phyloP scores from a whole-genome alignment of 1,140 invertebrate species.

The Drosophila bifasciata region DNA sequence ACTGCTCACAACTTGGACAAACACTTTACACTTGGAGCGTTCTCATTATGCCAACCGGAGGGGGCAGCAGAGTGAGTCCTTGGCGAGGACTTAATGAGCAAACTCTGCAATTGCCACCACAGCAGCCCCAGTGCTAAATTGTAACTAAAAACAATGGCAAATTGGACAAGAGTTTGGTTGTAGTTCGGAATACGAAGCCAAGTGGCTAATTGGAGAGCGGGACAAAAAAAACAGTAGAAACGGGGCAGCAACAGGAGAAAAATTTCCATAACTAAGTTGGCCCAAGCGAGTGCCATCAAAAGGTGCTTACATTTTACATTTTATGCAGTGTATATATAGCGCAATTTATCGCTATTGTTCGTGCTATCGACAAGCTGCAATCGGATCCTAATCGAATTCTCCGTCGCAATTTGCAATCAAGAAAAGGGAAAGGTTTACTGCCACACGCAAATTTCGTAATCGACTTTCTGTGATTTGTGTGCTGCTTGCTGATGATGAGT shows the following conservation, averaged over 20 bases:
- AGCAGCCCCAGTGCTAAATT: conserved; percentile 22
- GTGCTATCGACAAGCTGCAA: background rate
- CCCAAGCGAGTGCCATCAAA: background rate
- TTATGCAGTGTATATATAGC: conserved; percentile 10
- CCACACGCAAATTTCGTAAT: conserved; percentile 36
- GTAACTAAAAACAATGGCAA: conserved; percentile 19
- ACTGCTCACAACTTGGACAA: conserved; percentile 38
- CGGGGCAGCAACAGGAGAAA: background rate
- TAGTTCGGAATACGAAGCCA: background rate
- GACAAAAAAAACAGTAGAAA: no score
- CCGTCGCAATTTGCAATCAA: conserved; percentile 30
- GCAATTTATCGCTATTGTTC: background rate
- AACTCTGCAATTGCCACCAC: conserved; percentile 16
- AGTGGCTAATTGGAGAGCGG: conserved; percentile 52
- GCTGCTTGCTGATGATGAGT: conserved; percentile 15
- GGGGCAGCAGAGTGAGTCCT: background rate
- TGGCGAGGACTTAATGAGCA: conserved; percentile 16
- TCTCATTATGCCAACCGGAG: conserved; percentile 20
- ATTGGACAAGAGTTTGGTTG: background rate
- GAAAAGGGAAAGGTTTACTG: conserved; percentile 39
- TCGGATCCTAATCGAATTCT: conserved; percentile 37
- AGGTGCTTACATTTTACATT: conserved; percentile 10
- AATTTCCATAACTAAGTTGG: conserved; percentile 17
- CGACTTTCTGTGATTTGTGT: conserved; percentile 26
- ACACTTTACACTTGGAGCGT: conserved; percentile 28